Percentiles rank a stretch among this genome's conserved stretches.
Evolutionary conservation across 1,140 invertebrate species (phyloP).

Genomic region (Oncopodura yosiiana): DNA sequence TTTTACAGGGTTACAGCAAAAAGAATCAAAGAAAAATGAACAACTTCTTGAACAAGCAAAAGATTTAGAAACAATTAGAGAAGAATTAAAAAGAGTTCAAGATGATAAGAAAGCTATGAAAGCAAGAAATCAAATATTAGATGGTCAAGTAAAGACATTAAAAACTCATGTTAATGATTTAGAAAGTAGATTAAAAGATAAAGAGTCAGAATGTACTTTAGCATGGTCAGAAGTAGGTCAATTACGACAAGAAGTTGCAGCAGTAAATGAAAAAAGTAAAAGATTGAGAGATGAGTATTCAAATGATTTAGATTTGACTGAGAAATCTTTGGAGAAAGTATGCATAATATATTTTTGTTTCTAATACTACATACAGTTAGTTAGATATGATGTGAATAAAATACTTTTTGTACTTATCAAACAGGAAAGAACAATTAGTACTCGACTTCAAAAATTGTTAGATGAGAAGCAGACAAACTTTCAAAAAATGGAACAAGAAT

Average conservation of each 20-base stretch:
- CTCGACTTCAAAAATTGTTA: conserved; percentile 14
- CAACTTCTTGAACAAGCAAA: conserved; percentile 18
- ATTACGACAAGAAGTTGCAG: conserved; percentile 15
- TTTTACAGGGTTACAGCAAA: conserved; percentile 4
- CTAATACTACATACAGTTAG: background rate
- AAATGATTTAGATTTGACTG: conserved; percentile 14
- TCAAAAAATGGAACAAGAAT: conserved; percentile 8
- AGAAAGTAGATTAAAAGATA: conserved; percentile 4
- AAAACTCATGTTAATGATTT: conserved; percentile 16
- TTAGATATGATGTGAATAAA: background rate
- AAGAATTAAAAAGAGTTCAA: conserved; percentile 17
- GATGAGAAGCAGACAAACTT: conserved; percentile 17
- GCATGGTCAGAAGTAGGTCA: background rate
- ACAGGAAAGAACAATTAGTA: conserved; percentile 18
- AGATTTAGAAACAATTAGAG: conserved; percentile 1
- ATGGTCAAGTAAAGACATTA: conserved; percentile 14
- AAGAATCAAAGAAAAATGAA: conserved; percentile 28
- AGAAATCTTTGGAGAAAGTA: conserved; percentile 16
- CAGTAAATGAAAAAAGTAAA: conserved; percentile 12
- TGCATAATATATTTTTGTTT: background rate
- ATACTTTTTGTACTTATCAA: background rate
- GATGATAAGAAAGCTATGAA: conserved; percentile 13
- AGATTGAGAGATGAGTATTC: conserved; percentile 5
- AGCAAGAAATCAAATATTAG: conserved; percentile 23
- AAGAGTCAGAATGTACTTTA: background rate